These are phyloP conservation scores for Dioctria rufipes DNA, from an alignment of 2,888 invertebrate species.

Conservation along the genomic window DNA sequence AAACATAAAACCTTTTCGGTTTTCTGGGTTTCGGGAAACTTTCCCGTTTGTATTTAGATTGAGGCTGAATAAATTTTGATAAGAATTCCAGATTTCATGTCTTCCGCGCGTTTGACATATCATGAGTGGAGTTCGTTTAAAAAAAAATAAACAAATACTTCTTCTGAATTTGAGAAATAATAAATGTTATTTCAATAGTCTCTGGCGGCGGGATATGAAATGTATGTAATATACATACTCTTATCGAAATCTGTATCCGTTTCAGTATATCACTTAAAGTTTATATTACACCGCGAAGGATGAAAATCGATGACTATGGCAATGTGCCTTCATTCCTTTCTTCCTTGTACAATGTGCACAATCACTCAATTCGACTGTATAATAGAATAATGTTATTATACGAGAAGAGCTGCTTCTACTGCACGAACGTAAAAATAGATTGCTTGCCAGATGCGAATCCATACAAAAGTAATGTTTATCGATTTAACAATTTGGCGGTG, in stretches of 20 bases:
- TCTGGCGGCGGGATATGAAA: too few relatives aligned
- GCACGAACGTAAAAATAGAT: not conserved
- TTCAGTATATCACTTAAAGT: not conserved
- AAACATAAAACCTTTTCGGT: not conserved
- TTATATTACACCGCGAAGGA: not conserved
- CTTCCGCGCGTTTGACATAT: too few relatives aligned
- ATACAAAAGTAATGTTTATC: not conserved
- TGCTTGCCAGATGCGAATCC: not conserved
- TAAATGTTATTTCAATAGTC: conserved; percentile 18
- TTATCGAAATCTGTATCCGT: not conserved
- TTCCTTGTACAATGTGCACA: conserved; percentile 3
- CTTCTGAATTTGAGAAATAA: conserved; percentile 28
- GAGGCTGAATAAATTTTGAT: conserved; percentile 6
- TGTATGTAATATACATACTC: not conserved
- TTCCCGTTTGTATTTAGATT: not conserved
- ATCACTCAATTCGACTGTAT: conserved; percentile 10
- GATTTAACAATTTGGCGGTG: too few relatives aligned
- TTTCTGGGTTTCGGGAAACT: not conserved
- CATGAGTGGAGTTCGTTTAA: not conserved
- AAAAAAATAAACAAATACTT: conserved; percentile 2
- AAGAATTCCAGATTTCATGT: not conserved
- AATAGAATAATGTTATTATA: not conserved
- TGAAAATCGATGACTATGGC: conserved; percentile 22
- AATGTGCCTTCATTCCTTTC: conserved; percentile 2
- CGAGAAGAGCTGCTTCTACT: not conserved